Evolutionary conservation across 2,888 invertebrate genomes (phyloP), one percentile per base, ranked within the genome.

Genomic region (Eupithecia vulgata): DNA sequence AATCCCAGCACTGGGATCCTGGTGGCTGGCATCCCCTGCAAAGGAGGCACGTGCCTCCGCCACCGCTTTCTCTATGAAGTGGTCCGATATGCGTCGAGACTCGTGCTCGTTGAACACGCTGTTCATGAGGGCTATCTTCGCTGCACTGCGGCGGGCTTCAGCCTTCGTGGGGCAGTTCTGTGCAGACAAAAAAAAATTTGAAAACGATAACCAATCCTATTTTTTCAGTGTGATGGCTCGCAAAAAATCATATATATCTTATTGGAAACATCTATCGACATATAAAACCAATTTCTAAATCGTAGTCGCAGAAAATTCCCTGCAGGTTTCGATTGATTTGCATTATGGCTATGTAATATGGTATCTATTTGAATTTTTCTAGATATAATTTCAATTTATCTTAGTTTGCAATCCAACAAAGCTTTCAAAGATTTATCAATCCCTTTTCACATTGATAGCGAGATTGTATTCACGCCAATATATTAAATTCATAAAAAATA

Each of bases 101-200:
- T 98, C 98, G 91, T 99, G 99, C 85, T 99, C 99, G 89, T 99
- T 99, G 92, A 99, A 99, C 68, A 99, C 98, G 13, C 98, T 98
- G 94, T 99, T 99, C 98, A 99, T 99, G 25, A 99, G 95, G 1
- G 99, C 99, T 81, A 99, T 98, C 94, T 99, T 98, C 1, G 99
- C 99, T 0, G 98, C 98, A 84, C 98, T 98, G 81, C 98, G 95
- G 64, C 98, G 95, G 6, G 99, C 99, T 88, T 99, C 99, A 8
- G 98, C 98, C 90, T 99, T 99, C 35, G 98, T 99, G 3, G 98
- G 97, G 88, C 98, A 98, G 89, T 98, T 98, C 97, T 98, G 68
- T 37, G 30, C 12, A 40, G 30, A 68, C 48, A 52, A 52, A 52
- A 21, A 52, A 3, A 4, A 10, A n/a, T 40, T 40, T 1, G 12